Evolutionary conservation across 2,113 vertebrate species (phyloP), one percentile per base, ranked within the genome.

Genomic region (Chlorodrepanis virens): DNA sequence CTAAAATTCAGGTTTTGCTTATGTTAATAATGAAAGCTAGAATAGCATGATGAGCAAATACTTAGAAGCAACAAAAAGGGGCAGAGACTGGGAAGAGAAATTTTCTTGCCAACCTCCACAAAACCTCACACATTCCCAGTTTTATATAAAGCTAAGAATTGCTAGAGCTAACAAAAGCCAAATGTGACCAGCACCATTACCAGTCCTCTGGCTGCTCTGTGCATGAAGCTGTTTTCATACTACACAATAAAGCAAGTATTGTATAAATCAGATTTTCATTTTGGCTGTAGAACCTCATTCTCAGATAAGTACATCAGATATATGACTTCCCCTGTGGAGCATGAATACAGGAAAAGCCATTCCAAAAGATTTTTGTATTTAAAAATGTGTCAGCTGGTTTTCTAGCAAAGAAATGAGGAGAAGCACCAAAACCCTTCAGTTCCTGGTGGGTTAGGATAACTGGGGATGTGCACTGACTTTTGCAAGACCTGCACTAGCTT

Each of bases 151-250:
- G 35, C 69, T 45, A 50, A 59, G 69, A 59, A 78, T 23, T 87
- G 56, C 80, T 39, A 12, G 69, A 84, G 47, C 77, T 82, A 94
- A 93, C 69, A 89, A 75, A 95, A 84, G 47, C 81, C 74, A 94
- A 94, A 91, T 64, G 70, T 56, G 70, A 80, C 70, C 72, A 40
- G 45, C 93, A 68, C 35, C 31, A 54, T 83, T 47, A 68, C 60
- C 37, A 83, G 13, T 28, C 56, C 72, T 49, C 44, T 44, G 24
- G n/a, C 37, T 71, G 68, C 87, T 79, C 74, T 60, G 53, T 10
- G 5, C 49, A 63, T 29, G 28, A 59, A 56, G 65, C 78, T 93
- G 35, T 56, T 93, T 31, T 29, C 65, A 65, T 12, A 16, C 59
- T 25, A 52, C 31, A 52, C n/a, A 79, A 76, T 49, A 91, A 79